phyloP scores from a whole-genome alignment of 2,888 invertebrate genomes.

The Atherix ibis region DNA sequence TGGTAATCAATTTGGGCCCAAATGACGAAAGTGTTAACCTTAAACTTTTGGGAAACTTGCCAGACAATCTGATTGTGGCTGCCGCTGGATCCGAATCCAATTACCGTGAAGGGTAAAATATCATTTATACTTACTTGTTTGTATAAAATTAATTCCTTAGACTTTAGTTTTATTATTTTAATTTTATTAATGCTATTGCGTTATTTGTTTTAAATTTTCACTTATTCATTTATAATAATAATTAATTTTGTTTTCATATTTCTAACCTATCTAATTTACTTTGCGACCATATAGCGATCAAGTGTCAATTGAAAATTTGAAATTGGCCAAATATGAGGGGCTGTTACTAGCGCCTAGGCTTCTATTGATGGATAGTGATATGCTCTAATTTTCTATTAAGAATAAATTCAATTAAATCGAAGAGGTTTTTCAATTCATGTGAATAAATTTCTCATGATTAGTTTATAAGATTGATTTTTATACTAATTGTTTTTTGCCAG shows the following conservation, averaged over 20 bases:
- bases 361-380: too few relatives aligned
- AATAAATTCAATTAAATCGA: too few relatives aligned
- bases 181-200: neutral
- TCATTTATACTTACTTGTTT: constrained; percentile 17
- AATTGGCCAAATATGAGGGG: constrained; percentile 31
- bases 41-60: constrained; percentile 35
- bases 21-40: constrained; percentile 37
- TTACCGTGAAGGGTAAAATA: constrained; percentile 35
- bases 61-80: constrained; percentile 33
- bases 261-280: neutral
- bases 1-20: constrained; percentile 43
- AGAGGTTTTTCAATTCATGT: too few relatives aligned
- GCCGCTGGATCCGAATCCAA: constrained; percentile 36
- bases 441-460: too few relatives aligned
- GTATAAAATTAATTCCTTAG: constrained; percentile 5
- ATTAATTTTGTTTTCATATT: too few relatives aligned
- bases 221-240: too few relatives aligned
- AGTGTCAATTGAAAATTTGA: constrained; percentile 24
- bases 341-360: constrained; percentile 27
- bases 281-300: constrained; percentile 24
- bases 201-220: too few relatives aligned
- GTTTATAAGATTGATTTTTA: too few relatives aligned
- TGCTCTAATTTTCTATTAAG: too few relatives aligned
- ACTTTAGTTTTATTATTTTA: too few relatives aligned
- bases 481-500: too few relatives aligned